These are phyloP conservation scores for Drosophila cracens DNA, from an alignment of 2,888 invertebrate species.

Conservation along the genomic window DNA sequence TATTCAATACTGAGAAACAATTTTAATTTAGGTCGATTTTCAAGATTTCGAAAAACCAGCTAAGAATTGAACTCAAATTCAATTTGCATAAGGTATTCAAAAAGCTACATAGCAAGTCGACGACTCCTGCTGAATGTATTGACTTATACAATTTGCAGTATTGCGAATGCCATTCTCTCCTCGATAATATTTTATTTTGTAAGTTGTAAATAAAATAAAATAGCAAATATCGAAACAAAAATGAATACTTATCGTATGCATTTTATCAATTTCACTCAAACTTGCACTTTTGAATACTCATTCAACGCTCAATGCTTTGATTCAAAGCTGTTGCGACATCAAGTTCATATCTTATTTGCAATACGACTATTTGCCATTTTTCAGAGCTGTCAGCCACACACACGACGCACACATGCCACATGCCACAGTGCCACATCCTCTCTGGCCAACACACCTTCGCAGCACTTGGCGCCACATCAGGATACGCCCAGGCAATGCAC, in stretches of 20 bases:
- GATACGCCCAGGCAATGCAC: slow-evolving; percentile 14
- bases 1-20: no score
- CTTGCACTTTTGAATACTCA: neutral
- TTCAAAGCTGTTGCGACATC: slow-evolving; percentile 42
- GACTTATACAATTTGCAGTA: neutral
- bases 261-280: neutral
- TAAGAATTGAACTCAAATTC: neutral
- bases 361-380: slow-evolving; percentile 56
- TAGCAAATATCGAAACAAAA: neutral
- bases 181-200: no score
- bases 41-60: neutral
- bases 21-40: neutral
- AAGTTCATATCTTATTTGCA: slow-evolving; percentile 56
- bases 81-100: no score
- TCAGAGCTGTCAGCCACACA: slow-evolving; percentile 69
- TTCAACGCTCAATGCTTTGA: slow-evolving; percentile 25
- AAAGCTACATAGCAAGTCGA: neutral
- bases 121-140: neutral
- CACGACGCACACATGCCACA: slow-evolving; percentile 37
- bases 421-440: slow-evolving; percentile 23
- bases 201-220: neutral
- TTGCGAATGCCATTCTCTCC: neutral
- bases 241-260: neutral
- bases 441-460: slow-evolving; percentile 32
- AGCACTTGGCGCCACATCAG: slow-evolving; percentile 18